Evolutionary conservation across 2,797 vertebrate species (phyloP), one percentile per base, ranked within the genome.

Genomic region (Enteromius afrohamiltoni): DNA sequence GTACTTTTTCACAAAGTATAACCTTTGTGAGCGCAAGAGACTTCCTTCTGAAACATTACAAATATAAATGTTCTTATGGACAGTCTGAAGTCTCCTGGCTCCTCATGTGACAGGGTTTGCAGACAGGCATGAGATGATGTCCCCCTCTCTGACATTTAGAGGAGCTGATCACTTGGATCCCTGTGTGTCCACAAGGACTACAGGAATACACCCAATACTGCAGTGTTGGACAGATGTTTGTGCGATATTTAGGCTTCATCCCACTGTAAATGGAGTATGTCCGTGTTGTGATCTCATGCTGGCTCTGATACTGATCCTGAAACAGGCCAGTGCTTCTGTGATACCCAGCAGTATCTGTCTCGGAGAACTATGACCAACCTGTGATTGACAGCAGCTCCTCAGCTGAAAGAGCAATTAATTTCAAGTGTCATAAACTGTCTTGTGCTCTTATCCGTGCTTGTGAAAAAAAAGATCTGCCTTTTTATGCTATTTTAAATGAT

Each of bases 131-230:
- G 60, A 76, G 34, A 75, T 0, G 3, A 42, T 60, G n/a, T 51
- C 23, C 67, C 70, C 23, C 47, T 67, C 62, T 29, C 34, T 83
- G 80, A 83, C 81, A 69, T 83, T 83, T 83, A 77, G 11, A 67
- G 34, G 37, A 77, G 81, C 60, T 67, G 47, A 76, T 68, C 47
- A 55, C 31, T n/a, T 60, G 67, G 67, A 23, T 71, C 55, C 79
- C n/a, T 53, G 64, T 49, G 29, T 53, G 29, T 37, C 70, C 55
- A 26, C n/a, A 65, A 58, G 60, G 71, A 76, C 47, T 65, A 21
- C 31, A 53, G 31, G 8, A 68, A 75, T 67, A 51, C 45, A 76
- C 21, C 23, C 21, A 67, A 53, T 42, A 49, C 80, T 42, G 45
- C 60, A 82, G 60, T 4, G 40, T 29, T 29, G 53, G 19, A 34